These are phyloP conservation scores for Caenorhabditis auriculariae DNA, from an alignment of 2,888 invertebrate species.

Conservation along the genomic window DNA sequence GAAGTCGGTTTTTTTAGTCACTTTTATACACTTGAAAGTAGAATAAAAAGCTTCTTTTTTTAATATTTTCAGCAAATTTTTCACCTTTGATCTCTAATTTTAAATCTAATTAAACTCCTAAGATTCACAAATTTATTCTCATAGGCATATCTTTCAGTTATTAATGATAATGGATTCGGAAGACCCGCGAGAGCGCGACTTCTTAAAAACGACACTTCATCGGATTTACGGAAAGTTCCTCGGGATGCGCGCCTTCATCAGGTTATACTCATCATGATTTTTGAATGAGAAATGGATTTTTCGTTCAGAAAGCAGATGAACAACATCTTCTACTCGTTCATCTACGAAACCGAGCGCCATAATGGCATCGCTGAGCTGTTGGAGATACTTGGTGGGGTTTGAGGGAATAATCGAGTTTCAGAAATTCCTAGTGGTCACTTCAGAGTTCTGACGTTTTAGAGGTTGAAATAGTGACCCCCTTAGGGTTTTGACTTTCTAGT, in stretches of 20 bases:
- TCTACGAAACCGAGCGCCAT: slow-evolving; percentile 99
- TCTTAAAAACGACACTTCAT: slow-evolving; percentile 97
- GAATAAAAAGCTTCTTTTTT: too few species aligned
- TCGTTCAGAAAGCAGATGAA: slow-evolving; percentile 80
- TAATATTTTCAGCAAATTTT: too few species aligned
- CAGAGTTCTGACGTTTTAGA: not conserved
- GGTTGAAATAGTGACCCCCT: too few species aligned
- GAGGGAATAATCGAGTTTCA: not conserved
- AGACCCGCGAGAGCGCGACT: slow-evolving; percentile 97
- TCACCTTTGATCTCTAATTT: not conserved
- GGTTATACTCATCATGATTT: not conserved
- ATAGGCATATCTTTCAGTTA: slow-evolving; percentile 71
- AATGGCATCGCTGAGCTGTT: slow-evolving; percentile 97
- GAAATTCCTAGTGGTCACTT: not conserved
- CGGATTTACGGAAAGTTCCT: slow-evolving; percentile 99
- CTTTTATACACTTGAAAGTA: too few species aligned
- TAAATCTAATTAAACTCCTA: slow-evolving; percentile 8
- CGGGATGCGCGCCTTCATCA: slow-evolving; percentile 79
- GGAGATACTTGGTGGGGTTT: slow-evolving; percentile 88
- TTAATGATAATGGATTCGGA: slow-evolving; percentile 98
- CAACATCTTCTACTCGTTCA: slow-evolving; percentile 95
- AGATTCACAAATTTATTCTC: too few species aligned
- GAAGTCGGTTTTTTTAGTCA: too few species aligned
- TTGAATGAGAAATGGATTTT: too few species aligned
- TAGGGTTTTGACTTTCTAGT: too few species aligned